Evolutionary conservation across 2,888 invertebrate genomes (phyloP), one percentile per base, ranked within the genome.

Genomic region (Pyrrhia umbra): DNA sequence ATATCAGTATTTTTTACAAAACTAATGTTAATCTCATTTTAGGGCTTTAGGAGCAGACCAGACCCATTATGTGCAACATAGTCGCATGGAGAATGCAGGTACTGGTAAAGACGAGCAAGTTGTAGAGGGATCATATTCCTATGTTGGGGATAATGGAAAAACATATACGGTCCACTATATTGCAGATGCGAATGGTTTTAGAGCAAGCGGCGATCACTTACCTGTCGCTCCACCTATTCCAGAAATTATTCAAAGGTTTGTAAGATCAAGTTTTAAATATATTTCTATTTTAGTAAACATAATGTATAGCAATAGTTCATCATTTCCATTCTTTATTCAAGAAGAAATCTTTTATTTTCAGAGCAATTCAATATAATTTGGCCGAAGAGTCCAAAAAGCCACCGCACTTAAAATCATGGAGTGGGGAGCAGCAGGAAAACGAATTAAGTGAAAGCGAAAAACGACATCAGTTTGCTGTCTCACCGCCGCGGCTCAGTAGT

Each of bases 141-240:
- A 96, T 77, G 95, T 96, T 9, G 96, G 96, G 10, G 96, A 96
- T 77, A 95, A 96, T 84, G 96, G 96, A 42, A 95, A 95, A 77
- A 95, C 95, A 15, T 96, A 96, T 70, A 96, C 96, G 15, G 96
- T 96, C 4, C 95, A 95, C 79, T 97, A 97, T 84, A 95, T 96
- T 60, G 97, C 97, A 56, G 97, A 97, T 86, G 96, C 96, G 77
- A 97, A 96, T 84, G 97, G 97, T 61, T 97, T 97, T 90, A 96
- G 96, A 83, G 97, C 97, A 10, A 96, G 96, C 80, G 97, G 97
- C 54, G 97, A 97, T 42, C 97, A 97, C 88, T 90, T 97, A 77
- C 97, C 97, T 40, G 97, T 97, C 30, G 96, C 97, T 6, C 97
- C 97, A 39, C 97, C 97, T 21, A 95, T 97, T 77, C 97, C 97